These are phyloP conservation scores for Lasioglossum villosulum DNA, from an alignment of 2,888 invertebrate genomes.

Conservation along the genomic window DNA sequence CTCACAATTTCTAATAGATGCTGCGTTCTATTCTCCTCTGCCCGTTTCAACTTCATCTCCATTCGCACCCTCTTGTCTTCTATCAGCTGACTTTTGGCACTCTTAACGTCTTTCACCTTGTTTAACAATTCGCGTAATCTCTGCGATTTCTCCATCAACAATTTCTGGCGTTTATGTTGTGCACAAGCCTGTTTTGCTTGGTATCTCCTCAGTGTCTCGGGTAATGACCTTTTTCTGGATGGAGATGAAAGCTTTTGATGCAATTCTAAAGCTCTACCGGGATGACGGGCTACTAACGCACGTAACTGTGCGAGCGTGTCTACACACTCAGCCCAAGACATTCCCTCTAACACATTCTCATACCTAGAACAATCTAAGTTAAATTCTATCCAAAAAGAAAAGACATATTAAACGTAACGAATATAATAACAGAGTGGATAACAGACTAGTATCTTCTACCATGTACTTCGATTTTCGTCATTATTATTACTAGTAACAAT, in stretches of 20 bases:
- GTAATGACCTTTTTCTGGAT: constrained; percentile 92
- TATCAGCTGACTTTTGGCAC: constrained; percentile 93
- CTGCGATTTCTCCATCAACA: constrained; percentile 93
- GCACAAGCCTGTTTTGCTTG: constrained; percentile 97
- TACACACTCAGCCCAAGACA: constrained; percentile 95
- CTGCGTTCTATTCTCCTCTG: constrained; percentile 95
- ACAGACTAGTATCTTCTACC: no score
- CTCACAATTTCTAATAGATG: constrained; percentile 92
- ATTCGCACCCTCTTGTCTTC: constrained; percentile 92
- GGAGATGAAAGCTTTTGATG: constrained; percentile 98
- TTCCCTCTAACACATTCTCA: constrained; percentile 85
- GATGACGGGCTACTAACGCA: constrained; percentile 93
- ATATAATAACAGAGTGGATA: background rate
- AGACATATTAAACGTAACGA: background rate
- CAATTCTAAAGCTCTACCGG: constrained; percentile 95
- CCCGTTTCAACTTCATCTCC: constrained; percentile 92
- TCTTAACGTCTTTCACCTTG: constrained; percentile 93
- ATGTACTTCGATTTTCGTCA: no score
- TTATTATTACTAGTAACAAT: no score
- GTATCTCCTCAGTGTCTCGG: constrained; percentile 90
- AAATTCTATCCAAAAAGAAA: constrained; percentile 3
- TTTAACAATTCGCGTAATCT: constrained; percentile 94
- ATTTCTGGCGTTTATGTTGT: constrained; percentile 92
- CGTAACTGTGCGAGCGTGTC: constrained; percentile 92
- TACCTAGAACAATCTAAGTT: constrained; percentile 70